These are phyloP conservation scores for Eulemur rubriventer DNA, from an alignment of 2,797 vertebrate species.

Conservation along the genomic window DNA sequence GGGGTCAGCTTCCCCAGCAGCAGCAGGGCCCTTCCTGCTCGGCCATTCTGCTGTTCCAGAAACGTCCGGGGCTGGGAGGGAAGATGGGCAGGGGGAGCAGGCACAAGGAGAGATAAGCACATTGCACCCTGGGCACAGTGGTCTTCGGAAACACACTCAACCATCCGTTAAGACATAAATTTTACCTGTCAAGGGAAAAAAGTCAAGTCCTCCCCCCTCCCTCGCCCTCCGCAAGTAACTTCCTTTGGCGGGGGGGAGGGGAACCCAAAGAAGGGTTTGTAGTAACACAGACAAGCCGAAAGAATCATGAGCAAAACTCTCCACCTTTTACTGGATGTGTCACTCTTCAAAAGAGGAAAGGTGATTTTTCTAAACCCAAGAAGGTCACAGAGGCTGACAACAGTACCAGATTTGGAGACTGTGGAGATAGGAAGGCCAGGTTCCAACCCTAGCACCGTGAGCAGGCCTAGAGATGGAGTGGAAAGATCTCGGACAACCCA, in stretches of 20 bases:
- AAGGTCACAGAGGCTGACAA: not conserved
- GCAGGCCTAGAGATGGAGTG: not conserved
- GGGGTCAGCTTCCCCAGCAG: not conserved
- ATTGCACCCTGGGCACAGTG: conserved; percentile 20
- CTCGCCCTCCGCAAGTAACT: not conserved
- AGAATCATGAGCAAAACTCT: not conserved
- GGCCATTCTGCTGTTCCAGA: not conserved
- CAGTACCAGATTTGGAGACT: not conserved
- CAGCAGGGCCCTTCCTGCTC: not conserved
- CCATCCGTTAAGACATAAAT: conserved; percentile 73
- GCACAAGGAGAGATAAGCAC: conserved; percentile 60
- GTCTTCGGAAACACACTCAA: conserved; percentile 34
- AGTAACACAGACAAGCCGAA: not conserved
- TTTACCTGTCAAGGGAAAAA: conserved; percentile 36
- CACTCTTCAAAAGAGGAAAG: not conserved
- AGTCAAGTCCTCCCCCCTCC: not conserved
- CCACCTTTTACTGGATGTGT: not conserved
- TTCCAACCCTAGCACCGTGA: not conserved
- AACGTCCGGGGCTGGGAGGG: not conserved
- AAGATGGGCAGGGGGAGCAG: not conserved
- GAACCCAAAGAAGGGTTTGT: not conserved
- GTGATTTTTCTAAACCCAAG: not conserved
- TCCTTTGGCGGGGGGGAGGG: not conserved
- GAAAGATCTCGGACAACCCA: not conserved
- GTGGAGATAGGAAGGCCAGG: not conserved